Conservation (phyloP, 2,113 vertebrate species). For the Cygnus buccinator region DNA sequence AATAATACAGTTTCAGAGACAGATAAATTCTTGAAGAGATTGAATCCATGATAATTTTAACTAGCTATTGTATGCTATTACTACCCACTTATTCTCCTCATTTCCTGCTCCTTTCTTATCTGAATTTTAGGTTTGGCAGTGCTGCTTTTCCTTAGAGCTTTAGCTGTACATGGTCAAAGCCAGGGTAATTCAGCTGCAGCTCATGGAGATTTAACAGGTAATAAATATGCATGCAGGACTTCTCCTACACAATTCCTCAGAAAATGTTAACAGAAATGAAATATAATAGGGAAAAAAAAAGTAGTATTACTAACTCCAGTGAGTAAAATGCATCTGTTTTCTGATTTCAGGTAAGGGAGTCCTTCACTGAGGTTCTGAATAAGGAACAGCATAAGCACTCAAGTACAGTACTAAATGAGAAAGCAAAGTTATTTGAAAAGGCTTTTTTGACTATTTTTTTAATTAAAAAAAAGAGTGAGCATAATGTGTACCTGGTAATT, state of each 20-base stretch:
- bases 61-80: background rate
- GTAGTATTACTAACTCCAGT: background rate
- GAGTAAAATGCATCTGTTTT: background rate
- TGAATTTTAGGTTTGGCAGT: background rate
- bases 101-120: slow-evolving; percentile 29
- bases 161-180: background rate
- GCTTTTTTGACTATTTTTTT: background rate
- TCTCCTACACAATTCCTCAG: background rate
- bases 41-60: background rate
- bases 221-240: background rate
- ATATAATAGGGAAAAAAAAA: background rate
- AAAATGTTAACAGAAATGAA: background rate
- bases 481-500: background rate
- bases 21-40: background rate
- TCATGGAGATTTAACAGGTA: background rate
- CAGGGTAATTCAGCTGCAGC: background rate
- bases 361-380: background rate
- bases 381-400: background rate
- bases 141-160: background rate
- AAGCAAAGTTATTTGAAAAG: background rate
- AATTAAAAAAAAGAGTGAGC: background rate
- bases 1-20: background rate
- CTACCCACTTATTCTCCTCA: background rate
- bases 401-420: background rate
- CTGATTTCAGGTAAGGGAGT: background rate